phyloP scores from a whole-genome alignment of 2,888 invertebrate genomes.

The Habrosyne pyritoides region DNA sequence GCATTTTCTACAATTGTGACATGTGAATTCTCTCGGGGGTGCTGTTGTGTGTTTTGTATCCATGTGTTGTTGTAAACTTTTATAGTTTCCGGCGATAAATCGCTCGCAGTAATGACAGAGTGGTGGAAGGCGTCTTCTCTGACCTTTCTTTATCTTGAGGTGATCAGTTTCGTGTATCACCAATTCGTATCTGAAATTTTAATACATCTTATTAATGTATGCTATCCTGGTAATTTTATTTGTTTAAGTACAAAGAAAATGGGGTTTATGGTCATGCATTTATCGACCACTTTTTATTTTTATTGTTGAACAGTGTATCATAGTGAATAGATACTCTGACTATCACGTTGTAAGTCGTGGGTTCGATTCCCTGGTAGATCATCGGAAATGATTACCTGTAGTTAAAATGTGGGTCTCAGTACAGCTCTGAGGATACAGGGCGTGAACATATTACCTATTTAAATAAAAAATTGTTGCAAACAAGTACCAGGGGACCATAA shows the following conservation, averaged over 20 bases:
- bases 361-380: too few relatives aligned
- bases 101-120: slow-evolving; percentile 44
- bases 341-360: too few relatives aligned
- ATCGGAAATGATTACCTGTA: too few relatives aligned
- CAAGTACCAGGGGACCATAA: too few relatives aligned
- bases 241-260: background rate
- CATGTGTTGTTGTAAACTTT: slow-evolving; percentile 18
- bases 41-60: background rate
- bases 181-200: slow-evolving; percentile 42
- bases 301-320: background rate
- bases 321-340: too few relatives aligned
- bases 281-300: too few relatives aligned
- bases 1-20: slow-evolving; percentile 20
- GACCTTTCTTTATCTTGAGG: slow-evolving; percentile 23
- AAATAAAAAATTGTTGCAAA: too few relatives aligned
- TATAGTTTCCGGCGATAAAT: slow-evolving; percentile 32
- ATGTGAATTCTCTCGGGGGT: background rate
- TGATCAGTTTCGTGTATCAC: slow-evolving; percentile 48
- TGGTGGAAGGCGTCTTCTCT: slow-evolving; percentile 4
- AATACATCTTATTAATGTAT: slow-evolving; percentile 1
- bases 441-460: too few relatives aligned
- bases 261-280: too few relatives aligned
- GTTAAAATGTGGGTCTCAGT: too few relatives aligned
- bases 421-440: too few relatives aligned
- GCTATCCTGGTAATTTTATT: background rate